Conservation (phyloP, 2,113 vertebrate genomes). For the Echinops telfairi region DNA sequence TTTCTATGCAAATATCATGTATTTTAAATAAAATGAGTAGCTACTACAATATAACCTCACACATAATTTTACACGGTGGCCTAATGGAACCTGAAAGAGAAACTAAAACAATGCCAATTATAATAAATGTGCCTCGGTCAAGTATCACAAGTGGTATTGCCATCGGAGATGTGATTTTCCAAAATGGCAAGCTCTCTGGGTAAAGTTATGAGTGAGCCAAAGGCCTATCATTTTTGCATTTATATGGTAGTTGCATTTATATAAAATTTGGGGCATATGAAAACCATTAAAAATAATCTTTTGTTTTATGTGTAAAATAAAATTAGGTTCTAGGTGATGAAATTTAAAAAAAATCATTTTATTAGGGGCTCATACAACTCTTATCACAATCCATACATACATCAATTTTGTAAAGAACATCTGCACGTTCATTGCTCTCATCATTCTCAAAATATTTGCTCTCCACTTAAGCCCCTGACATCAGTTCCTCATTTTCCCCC, state of each 20-base stretch:
- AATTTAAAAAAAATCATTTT: too few species aligned
- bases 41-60: not conserved
- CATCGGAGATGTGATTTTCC: not conserved
- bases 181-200: not conserved
- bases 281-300: not conserved
- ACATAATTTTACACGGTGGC: not conserved
- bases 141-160: not conserved
- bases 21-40: slow-evolving; percentile 33
- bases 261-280: slow-evolving; percentile 34
- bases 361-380: too few species aligned
- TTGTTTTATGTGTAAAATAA: slow-evolving; percentile 19
- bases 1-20: slow-evolving; percentile 34
- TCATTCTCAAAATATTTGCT: too few species aligned
- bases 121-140: not conserved
- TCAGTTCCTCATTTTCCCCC: too few species aligned
- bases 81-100: slow-evolving; percentile 23
- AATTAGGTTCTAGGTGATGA: not conserved
- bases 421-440: too few species aligned
- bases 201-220: not conserved
- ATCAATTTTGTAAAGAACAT: too few species aligned
- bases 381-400: too few species aligned
- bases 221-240: not conserved
- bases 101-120: not conserved
- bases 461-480: too few species aligned
- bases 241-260: slow-evolving; percentile 5